Percentiles rank a stretch among this genome's conserved stretches.
phyloP scores from a whole-genome alignment of 2,888 invertebrate genomes.

The Caenorhabditis sp. region DNA sequence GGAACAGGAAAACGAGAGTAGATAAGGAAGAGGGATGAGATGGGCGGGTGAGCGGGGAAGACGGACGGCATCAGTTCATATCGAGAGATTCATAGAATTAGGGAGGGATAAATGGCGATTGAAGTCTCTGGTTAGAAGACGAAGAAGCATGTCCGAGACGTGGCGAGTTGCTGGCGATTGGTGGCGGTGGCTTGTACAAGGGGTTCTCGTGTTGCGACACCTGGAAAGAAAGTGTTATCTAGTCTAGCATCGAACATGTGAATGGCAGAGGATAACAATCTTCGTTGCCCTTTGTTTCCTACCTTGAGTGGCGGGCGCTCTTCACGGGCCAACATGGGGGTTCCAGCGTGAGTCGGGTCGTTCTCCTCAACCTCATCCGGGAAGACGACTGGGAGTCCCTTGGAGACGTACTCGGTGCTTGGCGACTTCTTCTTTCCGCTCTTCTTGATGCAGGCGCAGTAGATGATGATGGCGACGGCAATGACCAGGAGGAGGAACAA shows the following conservation, averaged over 20 bases:
- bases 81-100: conserved; percentile 86
- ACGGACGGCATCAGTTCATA: conserved; percentile 31
- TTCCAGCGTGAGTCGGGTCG: conserved; percentile 86
- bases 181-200: conserved; percentile 94
- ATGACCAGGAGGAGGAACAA: conserved; percentile 90
- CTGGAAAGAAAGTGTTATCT: conserved; percentile 58
- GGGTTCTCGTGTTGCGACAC: conserved; percentile 85
- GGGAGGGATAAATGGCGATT: conserved; percentile 97
- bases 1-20: conserved; percentile 9
- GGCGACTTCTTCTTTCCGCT: conserved; percentile 67
- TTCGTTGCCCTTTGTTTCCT: conserved; percentile 44
- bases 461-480: conserved; percentile 87
- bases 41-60: neutral
- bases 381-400: conserved; percentile 93
- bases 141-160: conserved; percentile 64
- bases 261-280: no score
- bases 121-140: conserved; percentile 92
- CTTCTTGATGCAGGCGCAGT: conserved; percentile 66
- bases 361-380: conserved; percentile 92
- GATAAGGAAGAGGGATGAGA: neutral
- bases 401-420: conserved; percentile 84
- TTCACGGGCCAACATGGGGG: conserved; percentile 94
- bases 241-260: conserved; percentile 14
- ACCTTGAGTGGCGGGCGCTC: conserved; percentile 91
- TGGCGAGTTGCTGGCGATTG: conserved; percentile 86